Conservation (phyloP, 23 tunicate species). For the Ciona savignyi region DNA sequence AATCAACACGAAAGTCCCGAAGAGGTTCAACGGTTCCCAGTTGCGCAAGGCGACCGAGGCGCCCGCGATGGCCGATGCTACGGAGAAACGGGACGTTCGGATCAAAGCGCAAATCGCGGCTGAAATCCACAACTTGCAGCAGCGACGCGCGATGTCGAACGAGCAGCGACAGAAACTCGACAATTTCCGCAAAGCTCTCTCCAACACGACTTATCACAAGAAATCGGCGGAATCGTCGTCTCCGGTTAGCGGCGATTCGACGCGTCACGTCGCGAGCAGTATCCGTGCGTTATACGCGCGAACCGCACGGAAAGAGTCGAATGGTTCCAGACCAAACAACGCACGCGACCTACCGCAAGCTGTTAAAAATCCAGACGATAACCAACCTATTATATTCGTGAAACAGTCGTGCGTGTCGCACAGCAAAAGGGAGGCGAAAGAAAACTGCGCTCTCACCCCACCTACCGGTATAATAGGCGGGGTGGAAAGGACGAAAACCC, state of each 20-base stretch:
- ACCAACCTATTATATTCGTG: conserved; percentile 46
- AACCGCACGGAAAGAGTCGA: conserved; percentile 2
- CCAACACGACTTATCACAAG: conserved; percentile 13
- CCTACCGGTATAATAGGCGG: conserved; percentile 10
- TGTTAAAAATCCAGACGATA: conserved; percentile 11
- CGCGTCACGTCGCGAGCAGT: conserved; percentile 25
- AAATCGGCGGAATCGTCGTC: not conserved
- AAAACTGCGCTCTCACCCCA: not conserved
- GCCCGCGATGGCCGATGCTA: not conserved
- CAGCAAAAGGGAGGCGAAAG: not conserved
- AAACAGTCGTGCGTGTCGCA: conserved; percentile 39
- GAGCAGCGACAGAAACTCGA: conserved; percentile 48
- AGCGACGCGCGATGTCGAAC: conserved; percentile 15
- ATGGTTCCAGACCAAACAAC: not conserved
- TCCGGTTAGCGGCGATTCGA: not conserved
- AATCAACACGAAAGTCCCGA: not conserved
- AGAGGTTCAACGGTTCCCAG: not conserved
- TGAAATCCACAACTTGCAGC: conserved; percentile 39
- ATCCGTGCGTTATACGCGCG: conserved; percentile 50
- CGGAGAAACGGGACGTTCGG: not conserved
- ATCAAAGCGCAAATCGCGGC: conserved; percentile 18
- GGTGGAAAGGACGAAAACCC: not conserved
- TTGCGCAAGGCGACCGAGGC: not conserved
- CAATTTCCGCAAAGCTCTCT: conserved; percentile 32
- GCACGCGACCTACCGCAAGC: too few species aligned